Percentiles rank a stretch among this genome's conserved stretches.
These are phyloP conservation scores for Etheostoma nigrum DNA, from an alignment of 2,797 vertebrate genomes.

Conservation along the genomic window DNA sequence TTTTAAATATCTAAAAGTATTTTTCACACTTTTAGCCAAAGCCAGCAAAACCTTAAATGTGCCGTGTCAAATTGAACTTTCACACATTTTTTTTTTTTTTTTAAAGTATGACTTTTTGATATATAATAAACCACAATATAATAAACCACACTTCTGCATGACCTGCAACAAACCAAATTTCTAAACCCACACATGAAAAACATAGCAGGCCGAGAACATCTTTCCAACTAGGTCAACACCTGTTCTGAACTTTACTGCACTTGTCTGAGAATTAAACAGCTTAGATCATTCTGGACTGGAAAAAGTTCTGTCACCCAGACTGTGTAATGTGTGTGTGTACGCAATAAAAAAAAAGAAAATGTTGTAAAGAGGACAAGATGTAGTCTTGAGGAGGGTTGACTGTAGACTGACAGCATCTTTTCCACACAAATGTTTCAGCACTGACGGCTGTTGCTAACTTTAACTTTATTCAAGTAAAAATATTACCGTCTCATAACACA, in stretches of 20 bases:
- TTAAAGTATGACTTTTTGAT: neutral
- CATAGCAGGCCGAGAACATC: neutral
- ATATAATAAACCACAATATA: constrained; percentile 21
- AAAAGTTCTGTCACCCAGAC: constrained; percentile 71
- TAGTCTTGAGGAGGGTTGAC: constrained; percentile 25
- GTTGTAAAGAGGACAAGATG: constrained; percentile 59
- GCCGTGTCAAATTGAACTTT: constrained; percentile 16
- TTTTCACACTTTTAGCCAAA: neutral
- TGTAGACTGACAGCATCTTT: constrained; percentile 61
- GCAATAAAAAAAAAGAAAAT: constrained; percentile 44
- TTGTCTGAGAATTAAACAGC: constrained; percentile 53
- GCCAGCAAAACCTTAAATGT: neutral
- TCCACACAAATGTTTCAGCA: constrained; percentile 46
- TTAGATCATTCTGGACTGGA: constrained; percentile 68
- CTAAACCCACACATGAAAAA: constrained; percentile 51
- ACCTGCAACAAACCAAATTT: constrained; percentile 40
- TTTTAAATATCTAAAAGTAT: neutral
- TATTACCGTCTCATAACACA: constrained; percentile 25
- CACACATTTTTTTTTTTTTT: neutral
- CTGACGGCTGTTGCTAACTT: constrained; percentile 35
- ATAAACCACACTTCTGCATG: constrained; percentile 18
- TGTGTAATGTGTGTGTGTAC: constrained; percentile 29
- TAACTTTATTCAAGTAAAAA: constrained; percentile 36
- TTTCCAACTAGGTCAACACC: constrained; percentile 75
- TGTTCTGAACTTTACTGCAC: constrained; percentile 69